Evolutionary conservation across 2,113 vertebrate genomes (phyloP).

Genomic region (Trogon melanurus): DNA sequence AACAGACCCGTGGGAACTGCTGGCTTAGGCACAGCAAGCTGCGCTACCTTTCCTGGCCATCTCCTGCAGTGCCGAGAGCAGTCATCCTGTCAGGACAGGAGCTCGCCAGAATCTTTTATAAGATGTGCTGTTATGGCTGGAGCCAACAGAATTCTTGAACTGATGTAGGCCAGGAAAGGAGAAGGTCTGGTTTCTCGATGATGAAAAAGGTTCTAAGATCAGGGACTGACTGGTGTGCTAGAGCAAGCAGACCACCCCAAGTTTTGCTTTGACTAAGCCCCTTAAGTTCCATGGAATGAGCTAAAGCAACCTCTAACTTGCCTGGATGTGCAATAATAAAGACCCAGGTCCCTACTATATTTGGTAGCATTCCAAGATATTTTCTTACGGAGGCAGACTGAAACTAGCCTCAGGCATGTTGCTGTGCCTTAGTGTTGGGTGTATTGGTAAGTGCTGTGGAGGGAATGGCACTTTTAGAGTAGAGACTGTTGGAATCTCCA

Average conservation of each 20-base stretch:
- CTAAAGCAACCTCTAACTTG: neutral
- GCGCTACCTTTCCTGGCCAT: neutral
- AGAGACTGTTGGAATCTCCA: neutral
- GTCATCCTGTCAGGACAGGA: neutral
- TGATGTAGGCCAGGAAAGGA: neutral
- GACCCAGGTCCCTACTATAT: neutral
- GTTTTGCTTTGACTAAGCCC: neutral
- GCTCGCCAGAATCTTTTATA: neutral
- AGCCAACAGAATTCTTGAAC: neutral
- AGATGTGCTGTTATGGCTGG: neutral
- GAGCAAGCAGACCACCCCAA: neutral
- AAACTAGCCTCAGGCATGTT: neutral
- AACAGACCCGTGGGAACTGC: neutral
- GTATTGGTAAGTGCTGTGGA: neutral
- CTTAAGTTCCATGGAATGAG: neutral
- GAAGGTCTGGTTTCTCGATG: neutral
- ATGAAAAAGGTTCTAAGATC: neutral
- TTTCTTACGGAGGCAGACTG: neutral
- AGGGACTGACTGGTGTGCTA: neutral
- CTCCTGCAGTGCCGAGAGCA: neutral
- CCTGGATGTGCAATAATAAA: neutral
- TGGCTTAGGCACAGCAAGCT: neutral
- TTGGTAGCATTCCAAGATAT: neutral
- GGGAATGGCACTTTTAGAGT: neutral
- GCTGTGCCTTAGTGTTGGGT: neutral